Evolutionary conservation across 2,113 vertebrate genomes (phyloP), one percentile per base, ranked within the genome.

Genomic region (Chionodraco myersi): DNA sequence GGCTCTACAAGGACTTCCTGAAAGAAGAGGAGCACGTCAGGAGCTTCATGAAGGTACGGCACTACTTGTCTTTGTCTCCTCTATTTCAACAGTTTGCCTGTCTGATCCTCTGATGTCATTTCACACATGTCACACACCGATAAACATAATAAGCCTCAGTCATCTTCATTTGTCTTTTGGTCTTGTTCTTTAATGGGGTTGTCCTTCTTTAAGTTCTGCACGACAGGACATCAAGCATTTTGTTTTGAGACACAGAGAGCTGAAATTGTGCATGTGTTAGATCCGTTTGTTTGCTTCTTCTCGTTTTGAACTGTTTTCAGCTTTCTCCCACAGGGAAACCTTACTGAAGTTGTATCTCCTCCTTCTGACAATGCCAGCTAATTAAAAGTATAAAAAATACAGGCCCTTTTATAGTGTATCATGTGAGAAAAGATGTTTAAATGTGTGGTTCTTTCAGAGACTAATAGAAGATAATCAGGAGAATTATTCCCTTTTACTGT

Each of bases 21-120:
- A 96, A 97, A 0, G 98, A 99, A 85, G 98, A 99, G 86, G 98
- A 99, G 51, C 96, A 98, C 59, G 95, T 98, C 82, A 97, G 99
- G 88, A 94, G 97, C 72, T 98, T 99, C 89, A 96, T 99, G 92
- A 99, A 99, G 97, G 98, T 99, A 94, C 10, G 16, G 10, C 26
- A 8, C 16, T 23, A 12, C 36, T 34, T 4, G 0, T 9, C 30
- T 60, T 61, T 13, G 1, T 66, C 26, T 21, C 47, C 45, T 47
- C 7, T 58, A 16, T 18, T 23, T 68, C 23, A 60, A 2, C 41
- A 0, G 53, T 72, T 68, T n/a, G 68, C 75, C 26, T 58, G 41
- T 75, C 36, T 77, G 70, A 79, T 75, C 69, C 61, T 68, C 0
- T 58, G 2, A 21, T 59, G 61, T 51, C 63, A 49, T 76, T 58